Base-by-base conservation (phyloP, 2,888 invertebrate species). In the Diogma glabrata region DNA sequence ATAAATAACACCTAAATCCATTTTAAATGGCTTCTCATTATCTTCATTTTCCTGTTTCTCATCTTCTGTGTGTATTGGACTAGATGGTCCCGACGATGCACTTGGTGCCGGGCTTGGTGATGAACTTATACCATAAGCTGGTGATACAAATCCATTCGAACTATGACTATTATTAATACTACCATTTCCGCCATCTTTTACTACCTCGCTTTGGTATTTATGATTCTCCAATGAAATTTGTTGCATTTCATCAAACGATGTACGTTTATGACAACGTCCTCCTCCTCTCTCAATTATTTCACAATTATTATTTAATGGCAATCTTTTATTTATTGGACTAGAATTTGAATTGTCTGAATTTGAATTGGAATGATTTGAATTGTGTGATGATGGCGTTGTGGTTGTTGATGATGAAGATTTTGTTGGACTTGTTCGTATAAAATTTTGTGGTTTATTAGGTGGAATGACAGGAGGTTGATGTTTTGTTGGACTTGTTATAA, bases 21-120 rank as follows among this genome's bases (percentile, higher is more conserved):
- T 28, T 47, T 47, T 47, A 30, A 28, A 62, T 14, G 67, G 70
- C 61, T 77, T 77, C 63, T 76, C 76, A 51, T 75, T 76, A 52
- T 71, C 69, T 61, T 77, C 76, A 49, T 74, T 71, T 58, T 77
- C 76, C 60, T 77, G 76, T 58, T 77, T 77, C 54, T 72, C 71
- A 52, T 72, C 71, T 58, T 71, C 71, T 2, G 71, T 71, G 51
- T 69, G 67, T 16, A 68, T 67, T 3, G 71, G 69, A 26, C 72
- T 72, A 2, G 75, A 68, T 2, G 67, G 67, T 9, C 66, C 68
- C 4, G 70, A 70, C 14, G 70, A 70, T 46, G 65, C 64, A 55
- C 69, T 69, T 45, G 66, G 65, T 53, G 64, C 64, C 1, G 69
- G 64, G 16, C 67, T 67, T 1, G 63, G 61, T 3, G 67, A 67